These are phyloP conservation scores for Lithosia quadra DNA, from an alignment of 2,888 invertebrate genomes.

Conservation along the genomic window DNA sequence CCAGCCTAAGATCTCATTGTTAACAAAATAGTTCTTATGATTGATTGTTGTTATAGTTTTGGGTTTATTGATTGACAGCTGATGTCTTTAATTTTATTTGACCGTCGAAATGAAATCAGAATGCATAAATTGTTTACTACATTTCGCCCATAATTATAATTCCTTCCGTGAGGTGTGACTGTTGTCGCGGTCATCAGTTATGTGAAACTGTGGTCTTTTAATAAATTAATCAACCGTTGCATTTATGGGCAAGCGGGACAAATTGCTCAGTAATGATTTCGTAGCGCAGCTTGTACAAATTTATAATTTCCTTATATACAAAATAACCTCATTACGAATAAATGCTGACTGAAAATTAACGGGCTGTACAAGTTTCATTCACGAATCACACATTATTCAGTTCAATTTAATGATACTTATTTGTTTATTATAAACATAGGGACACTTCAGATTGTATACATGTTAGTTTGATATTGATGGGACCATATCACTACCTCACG, in stretches of 20 bases:
- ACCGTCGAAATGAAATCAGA: background rate
- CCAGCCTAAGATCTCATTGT: too few species aligned
- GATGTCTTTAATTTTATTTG: background rate
- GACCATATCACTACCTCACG: too few species aligned
- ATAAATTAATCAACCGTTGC: conserved; percentile 78
- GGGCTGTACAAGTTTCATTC: conserved; percentile 42
- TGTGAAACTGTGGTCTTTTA: conserved; percentile 70
- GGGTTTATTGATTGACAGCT: background rate
- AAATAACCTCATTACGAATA: conserved; percentile 55
- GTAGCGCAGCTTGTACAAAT: conserved; percentile 67
- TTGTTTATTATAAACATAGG: too few species aligned
- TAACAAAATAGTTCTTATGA: too few species aligned
- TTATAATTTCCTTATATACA: conserved; percentile 65
- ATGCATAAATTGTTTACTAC: background rate
- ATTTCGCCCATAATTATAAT: conserved; percentile 22
- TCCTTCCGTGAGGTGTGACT: conserved; percentile 28
- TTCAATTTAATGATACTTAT: background rate
- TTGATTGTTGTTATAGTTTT: too few species aligned
- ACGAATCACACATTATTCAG: conserved; percentile 40
- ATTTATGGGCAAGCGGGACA: conserved; percentile 71
- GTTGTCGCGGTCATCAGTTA: conserved; percentile 61
- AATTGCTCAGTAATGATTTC: conserved; percentile 76
- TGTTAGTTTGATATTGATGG: too few species aligned
- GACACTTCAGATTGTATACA: too few species aligned
- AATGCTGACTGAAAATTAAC: conserved; percentile 47